Conservation (phyloP, 2,797 vertebrate genomes). For the Xiphorhynchus erythropygius region DNA sequence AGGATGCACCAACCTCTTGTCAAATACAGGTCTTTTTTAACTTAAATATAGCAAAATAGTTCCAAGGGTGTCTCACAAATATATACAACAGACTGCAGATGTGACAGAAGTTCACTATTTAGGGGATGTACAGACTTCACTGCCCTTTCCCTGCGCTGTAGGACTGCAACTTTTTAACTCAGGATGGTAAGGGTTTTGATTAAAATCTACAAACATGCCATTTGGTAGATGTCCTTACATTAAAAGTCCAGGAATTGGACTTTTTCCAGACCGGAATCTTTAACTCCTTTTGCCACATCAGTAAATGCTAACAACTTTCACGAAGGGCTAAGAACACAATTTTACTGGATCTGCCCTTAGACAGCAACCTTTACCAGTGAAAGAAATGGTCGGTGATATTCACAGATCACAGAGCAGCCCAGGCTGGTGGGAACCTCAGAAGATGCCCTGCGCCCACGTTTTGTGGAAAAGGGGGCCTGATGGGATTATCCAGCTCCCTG, state of each 20-base stretch:
- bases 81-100: neutral
- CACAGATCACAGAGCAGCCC: neutral
- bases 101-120: neutral
- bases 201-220: neutral
- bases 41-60: neutral
- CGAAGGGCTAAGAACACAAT: neutral
- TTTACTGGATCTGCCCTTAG: neutral
- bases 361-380: neutral
- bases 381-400: neutral
- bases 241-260: neutral
- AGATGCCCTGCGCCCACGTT: neutral
- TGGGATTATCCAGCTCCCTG: too few species aligned
- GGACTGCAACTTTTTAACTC: neutral
- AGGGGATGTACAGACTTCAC: neutral
- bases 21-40: neutral
- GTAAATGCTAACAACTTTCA: neutral
- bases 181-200: neutral
- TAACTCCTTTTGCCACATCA: neutral
- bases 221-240: neutral
- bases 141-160: neutral
- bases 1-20: neutral
- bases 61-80: neutral
- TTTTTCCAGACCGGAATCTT: neutral
- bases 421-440: neutral
- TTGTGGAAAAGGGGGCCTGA: neutral